phyloP scores from a whole-genome alignment of 1,140 invertebrate species.

The Solenopsis fugax region DNA sequence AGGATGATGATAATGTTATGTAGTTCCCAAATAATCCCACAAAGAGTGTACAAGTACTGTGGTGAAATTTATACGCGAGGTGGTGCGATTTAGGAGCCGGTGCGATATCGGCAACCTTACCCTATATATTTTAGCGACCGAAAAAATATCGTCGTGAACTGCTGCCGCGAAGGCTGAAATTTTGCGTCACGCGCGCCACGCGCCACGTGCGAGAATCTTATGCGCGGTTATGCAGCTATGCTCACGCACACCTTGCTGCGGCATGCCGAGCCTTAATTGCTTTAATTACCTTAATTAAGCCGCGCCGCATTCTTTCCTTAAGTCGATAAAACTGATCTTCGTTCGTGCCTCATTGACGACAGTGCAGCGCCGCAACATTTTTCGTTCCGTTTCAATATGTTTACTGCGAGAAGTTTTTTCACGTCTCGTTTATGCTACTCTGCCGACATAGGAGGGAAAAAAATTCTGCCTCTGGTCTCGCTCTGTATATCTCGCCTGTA shows the following conservation, averaged over 20 bases:
- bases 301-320: constrained; percentile 8
- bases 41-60: too few relatives aligned
- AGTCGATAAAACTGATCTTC: constrained; percentile 37
- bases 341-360: constrained; percentile 19
- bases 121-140: background rate
- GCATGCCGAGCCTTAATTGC: background rate
- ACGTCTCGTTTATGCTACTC: background rate
- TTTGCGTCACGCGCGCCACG: background rate
- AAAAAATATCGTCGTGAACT: background rate
- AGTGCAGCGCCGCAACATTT: constrained; percentile 17
- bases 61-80: too few relatives aligned
- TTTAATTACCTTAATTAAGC: constrained; percentile 51
- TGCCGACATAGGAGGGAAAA: background rate
- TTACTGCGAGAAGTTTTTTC: background rate
- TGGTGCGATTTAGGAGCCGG: too few relatives aligned
- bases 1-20: too few relatives aligned
- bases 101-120: too few relatives aligned
- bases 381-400: constrained; percentile 12
- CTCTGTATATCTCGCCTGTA: constrained; percentile 6
- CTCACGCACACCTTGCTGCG: background rate
- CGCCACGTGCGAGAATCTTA: background rate
- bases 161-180: background rate
- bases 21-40: too few relatives aligned
- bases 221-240: background rate
- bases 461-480: background rate